Conservation (phyloP, 1,140 invertebrate species). For the Pseudobourletiella spinata region DNA sequence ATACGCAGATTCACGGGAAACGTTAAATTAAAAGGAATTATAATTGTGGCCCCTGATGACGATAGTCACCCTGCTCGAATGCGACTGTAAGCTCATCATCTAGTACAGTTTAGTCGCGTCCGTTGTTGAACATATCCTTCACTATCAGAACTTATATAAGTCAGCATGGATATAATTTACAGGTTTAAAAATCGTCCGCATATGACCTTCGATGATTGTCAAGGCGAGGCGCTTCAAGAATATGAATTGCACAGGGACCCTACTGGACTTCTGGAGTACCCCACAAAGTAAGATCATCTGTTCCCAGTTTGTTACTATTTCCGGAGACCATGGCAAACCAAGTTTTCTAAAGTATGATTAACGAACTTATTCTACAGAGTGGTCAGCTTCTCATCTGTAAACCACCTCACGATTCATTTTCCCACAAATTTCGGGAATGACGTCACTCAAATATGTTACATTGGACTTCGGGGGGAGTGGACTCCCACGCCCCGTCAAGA, state of each 20-base stretch:
- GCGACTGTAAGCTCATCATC: constrained; percentile 71
- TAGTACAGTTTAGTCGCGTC: no score
- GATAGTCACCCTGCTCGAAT: constrained; percentile 72
- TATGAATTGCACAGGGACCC: constrained; percentile 77
- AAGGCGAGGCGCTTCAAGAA: constrained; percentile 68
- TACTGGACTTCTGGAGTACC: constrained; percentile 73
- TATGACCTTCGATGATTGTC: constrained; percentile 87
- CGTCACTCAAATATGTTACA: constrained; percentile 79
- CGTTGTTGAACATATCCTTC: no score
- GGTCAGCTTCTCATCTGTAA: constrained; percentile 79
- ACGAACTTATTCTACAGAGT: constrained; percentile 59
- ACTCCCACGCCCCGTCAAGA: constrained; percentile 71
- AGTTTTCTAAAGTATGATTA: constrained; percentile 15
- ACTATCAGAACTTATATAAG: no score
- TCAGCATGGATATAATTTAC: constrained; percentile 7
- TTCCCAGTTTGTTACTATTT: neutral
- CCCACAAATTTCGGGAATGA: constrained; percentile 77
- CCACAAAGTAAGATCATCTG: constrained; percentile 61
- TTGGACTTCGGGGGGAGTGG: constrained; percentile 89
- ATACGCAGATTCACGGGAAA: constrained; percentile 85
- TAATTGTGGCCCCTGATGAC: constrained; percentile 76
- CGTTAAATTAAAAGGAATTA: constrained; percentile 88
- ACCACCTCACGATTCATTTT: constrained; percentile 81
- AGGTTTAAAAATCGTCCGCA: constrained; percentile 85
- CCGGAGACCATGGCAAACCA: neutral